These are phyloP conservation scores for Gryllus longicercus DNA, from an alignment of 2,888 invertebrate species.

Conservation along the genomic window DNA sequence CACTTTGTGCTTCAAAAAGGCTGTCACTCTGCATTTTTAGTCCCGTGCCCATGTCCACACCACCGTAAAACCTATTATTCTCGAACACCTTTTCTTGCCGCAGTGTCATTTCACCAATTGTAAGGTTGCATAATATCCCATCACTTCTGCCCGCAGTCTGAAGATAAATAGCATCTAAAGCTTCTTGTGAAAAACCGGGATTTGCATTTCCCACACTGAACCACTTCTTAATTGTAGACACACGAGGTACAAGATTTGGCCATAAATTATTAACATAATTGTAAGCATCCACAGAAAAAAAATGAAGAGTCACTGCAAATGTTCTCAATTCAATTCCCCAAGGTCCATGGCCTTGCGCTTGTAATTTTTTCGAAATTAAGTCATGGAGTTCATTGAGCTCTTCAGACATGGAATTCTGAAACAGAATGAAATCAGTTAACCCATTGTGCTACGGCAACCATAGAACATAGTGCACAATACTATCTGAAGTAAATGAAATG, in stretches of 20 bases:
- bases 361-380: neutral
- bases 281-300: neutral
- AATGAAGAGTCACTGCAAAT: neutral
- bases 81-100: neutral
- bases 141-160: neutral
- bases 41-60: neutral
- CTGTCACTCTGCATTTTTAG: neutral
- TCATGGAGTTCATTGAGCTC: neutral
- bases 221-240: neutral
- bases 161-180: neutral
- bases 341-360: neutral
- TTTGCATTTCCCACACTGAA: neutral
- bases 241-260: neutral
- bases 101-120: neutral
- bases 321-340: neutral
- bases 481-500: too few relatives aligned
- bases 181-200: neutral
- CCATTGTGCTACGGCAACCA: too few relatives aligned
- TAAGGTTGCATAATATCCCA: neutral
- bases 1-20: neutral
- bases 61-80: neutral
- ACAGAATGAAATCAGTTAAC: too few relatives aligned
- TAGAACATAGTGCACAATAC: too few relatives aligned
- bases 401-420: neutral
- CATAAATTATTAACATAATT: neutral